Conservation (phyloP, 2,797 vertebrate genomes). For the Gymnoscopelus microlampas region DNA sequence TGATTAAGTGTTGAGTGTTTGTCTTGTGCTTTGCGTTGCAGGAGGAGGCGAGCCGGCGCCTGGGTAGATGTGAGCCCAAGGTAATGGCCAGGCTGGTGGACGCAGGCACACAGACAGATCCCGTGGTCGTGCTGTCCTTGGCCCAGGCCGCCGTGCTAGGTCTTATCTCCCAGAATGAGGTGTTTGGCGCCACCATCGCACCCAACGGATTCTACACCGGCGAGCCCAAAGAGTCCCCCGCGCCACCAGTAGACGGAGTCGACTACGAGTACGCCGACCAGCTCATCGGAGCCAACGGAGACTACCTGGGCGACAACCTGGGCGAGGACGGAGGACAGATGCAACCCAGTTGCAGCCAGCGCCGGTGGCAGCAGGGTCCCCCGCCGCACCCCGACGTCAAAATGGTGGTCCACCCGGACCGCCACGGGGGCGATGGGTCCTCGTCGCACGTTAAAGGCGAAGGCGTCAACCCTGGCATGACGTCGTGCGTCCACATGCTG, state of each 20-base stretch:
- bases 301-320: slow-evolving; percentile 80
- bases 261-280: slow-evolving; percentile 84
- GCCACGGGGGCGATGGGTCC: slow-evolving; percentile 61
- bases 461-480: slow-evolving; percentile 74
- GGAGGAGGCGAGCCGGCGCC: slow-evolving; percentile 85
- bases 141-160: slow-evolving; percentile 95
- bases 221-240: slow-evolving; percentile 83
- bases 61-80: slow-evolving; percentile 84
- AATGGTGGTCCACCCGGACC: slow-evolving; percentile 69
- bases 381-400: slow-evolving; percentile 73
- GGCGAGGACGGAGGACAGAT: slow-evolving; percentile 82
- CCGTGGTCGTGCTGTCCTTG: slow-evolving; percentile 96
- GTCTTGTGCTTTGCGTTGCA: slow-evolving; percentile 65
- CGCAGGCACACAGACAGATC: slow-evolving; percentile 95
- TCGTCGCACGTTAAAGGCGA: slow-evolving; percentile 80
- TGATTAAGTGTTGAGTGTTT: neutral
- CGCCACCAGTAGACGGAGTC: slow-evolving; percentile 77
- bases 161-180: slow-evolving; percentile 94
- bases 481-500: slow-evolving; percentile 76
- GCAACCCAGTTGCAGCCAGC: slow-evolving; percentile 90
- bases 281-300: slow-evolving; percentile 84
- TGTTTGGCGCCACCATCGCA: slow-evolving; percentile 94
- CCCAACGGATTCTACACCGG: slow-evolving; percentile 90
- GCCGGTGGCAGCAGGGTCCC: slow-evolving; percentile 84
- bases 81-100: slow-evolving; percentile 93